A percentile compares a stretch with the other conserved stretches of the same genome.
Conservation (phyloP, 2,888 invertebrate genomes). For the Tiliacea aurago region DNA sequence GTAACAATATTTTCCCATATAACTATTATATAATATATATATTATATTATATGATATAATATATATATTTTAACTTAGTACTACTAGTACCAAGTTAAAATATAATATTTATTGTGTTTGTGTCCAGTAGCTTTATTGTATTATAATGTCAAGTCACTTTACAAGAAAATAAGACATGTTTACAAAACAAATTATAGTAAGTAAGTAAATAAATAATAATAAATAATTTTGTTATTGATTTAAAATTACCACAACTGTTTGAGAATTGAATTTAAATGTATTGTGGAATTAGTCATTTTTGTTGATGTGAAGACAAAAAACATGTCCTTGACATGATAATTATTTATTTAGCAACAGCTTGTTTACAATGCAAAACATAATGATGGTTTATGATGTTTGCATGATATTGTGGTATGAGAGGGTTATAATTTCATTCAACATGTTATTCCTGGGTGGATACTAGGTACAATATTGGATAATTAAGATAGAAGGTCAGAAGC, state of each 20-base stretch:
- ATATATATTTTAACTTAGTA: too few species aligned
- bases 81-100: too few species aligned
- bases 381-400: neutral
- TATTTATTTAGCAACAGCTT: neutral
- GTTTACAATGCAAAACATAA: neutral
- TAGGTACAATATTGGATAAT: neutral
- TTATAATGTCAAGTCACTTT: conserved; percentile 1
- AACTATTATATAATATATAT: too few species aligned
- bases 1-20: too few species aligned
- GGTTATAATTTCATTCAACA: neutral
- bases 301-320: neutral
- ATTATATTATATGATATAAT: too few species aligned
- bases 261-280: neutral
- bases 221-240: neutral
- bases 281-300: neutral
- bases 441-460: neutral
- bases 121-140: neutral
- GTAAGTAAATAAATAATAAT: neutral
- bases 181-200: conserved; percentile 3
- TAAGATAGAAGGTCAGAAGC: conserved; percentile 12
- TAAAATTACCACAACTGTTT: neutral
- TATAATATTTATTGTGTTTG: too few species aligned
- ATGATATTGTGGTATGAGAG: neutral
- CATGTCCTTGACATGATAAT: conserved; percentile 8
- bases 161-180: neutral